Conservation (phyloP, 2,113 vertebrate genomes). For the Nicator chloris region DNA sequence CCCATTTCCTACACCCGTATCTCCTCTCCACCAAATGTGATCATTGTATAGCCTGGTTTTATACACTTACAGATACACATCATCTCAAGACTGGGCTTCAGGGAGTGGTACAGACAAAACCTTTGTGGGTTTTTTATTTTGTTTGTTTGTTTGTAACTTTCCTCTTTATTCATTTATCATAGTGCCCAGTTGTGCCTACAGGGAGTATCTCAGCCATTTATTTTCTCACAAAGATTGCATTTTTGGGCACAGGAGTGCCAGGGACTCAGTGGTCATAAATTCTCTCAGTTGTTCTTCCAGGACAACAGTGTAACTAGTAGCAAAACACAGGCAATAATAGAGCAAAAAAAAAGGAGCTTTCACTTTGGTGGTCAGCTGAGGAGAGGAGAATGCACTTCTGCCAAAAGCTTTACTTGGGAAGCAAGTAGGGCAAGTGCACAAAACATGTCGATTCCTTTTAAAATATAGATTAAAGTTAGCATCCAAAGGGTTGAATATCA, state of each 20-base stretch:
- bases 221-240: neutral
- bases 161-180: neutral
- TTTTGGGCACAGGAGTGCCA: neutral
- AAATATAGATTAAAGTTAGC: neutral
- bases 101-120: neutral
- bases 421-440: neutral
- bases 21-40: neutral
- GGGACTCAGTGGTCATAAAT: neutral
- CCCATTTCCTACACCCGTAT: fast-evolving
- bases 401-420: neutral
- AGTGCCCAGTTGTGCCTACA: neutral
- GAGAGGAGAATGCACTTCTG: neutral
- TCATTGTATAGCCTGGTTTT: neutral
- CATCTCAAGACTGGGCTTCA: neutral
- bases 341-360: neutral
- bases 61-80: neutral
- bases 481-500: neutral
- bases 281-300: neutral
- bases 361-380: neutral
- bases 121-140: neutral
- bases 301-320: neutral
- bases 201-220: neutral
- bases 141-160: neutral
- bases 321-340: neutral
- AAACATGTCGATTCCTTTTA: neutral